Conservation (phyloP, 2,113 vertebrate genomes). For the Albula glossodonta region DNA sequence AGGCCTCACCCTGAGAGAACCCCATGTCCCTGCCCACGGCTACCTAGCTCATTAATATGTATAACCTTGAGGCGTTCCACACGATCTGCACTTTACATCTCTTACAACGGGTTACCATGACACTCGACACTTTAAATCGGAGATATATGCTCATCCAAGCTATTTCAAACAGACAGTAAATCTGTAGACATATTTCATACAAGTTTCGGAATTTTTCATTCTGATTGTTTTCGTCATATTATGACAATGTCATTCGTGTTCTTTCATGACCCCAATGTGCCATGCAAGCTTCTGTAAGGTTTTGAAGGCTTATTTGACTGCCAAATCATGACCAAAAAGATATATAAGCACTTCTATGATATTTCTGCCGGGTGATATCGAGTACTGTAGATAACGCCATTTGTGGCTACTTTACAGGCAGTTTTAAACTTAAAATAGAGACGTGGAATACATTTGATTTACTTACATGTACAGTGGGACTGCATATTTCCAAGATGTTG, state of each 20-base stretch:
- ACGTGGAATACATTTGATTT: too few species aligned
- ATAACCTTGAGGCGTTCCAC: constrained; percentile 47
- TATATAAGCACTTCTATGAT: neutral
- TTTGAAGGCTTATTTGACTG: neutral
- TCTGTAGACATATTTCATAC: neutral
- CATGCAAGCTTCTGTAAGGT: neutral
- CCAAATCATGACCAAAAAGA: neutral
- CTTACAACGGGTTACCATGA: constrained; percentile 6
- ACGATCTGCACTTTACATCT: constrained; percentile 42
- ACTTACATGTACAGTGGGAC: neutral
- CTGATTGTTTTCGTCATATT: neutral
- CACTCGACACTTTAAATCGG: neutral
- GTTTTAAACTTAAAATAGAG: neutral
- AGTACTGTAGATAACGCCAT: neutral
- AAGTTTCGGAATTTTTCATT: constrained; percentile 7
- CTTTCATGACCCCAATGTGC: constrained; percentile 27
- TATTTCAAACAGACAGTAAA: neutral
- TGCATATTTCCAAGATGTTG: neutral
- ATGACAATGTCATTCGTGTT: constrained; percentile 32
- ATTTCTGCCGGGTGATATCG: neutral
- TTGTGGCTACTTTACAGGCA: neutral
- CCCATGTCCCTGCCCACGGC: constrained; percentile 46
- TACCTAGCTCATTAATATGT: constrained; percentile 57
- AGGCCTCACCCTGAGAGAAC: constrained; percentile 76
- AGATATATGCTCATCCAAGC: neutral